Evolutionary conservation across 2,888 invertebrate genomes (phyloP).

Genomic region (Cataglyphis livida): DNA sequence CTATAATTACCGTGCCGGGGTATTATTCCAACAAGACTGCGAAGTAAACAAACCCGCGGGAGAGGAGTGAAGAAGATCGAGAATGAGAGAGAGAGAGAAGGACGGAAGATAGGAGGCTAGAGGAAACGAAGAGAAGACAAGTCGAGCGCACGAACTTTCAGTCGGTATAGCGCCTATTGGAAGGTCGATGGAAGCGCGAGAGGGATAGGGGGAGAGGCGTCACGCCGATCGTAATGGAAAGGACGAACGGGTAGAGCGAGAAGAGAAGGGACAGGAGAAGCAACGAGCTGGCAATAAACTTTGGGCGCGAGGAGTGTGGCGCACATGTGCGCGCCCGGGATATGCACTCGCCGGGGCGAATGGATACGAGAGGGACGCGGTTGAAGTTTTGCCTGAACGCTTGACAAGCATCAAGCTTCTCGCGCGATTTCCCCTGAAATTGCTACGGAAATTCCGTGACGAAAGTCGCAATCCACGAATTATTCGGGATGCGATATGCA

Average conservation of each 20-base stretch:
- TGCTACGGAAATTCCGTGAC: not conserved
- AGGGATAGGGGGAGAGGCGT: conserved; percentile 54
- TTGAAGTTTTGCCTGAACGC: conserved; percentile 40
- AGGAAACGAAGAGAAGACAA: conserved; percentile 32
- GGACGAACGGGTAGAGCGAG: conserved; percentile 42
- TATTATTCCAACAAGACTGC: conserved; percentile 78
- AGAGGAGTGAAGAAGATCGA: conserved; percentile 41
- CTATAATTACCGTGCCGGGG: conserved; percentile 75
- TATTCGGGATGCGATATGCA: not conserved
- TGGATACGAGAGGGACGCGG: conserved; percentile 52
- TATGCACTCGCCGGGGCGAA: conserved; percentile 65
- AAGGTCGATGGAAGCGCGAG: conserved; percentile 62
- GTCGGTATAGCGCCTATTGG: conserved; percentile 58
- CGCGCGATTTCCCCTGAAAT: not conserved
- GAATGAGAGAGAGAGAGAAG: conserved; percentile 13
- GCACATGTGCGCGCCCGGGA: conserved; percentile 78
- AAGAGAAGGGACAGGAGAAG: conserved; percentile 47
- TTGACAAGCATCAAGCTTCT: conserved; percentile 43
- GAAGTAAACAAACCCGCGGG: conserved; percentile 74
- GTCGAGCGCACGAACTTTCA: conserved; percentile 62
- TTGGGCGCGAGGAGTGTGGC: conserved; percentile 80
- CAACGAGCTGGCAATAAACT: conserved; percentile 79
- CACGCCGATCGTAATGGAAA: conserved; percentile 58
- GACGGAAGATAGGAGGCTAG: conserved; percentile 11
- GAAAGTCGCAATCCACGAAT: not conserved